Evolutionary conservation across 2,888 invertebrate genomes (phyloP), one percentile per base, ranked within the genome.

Genomic region (Acrobasis consociella): DNA sequence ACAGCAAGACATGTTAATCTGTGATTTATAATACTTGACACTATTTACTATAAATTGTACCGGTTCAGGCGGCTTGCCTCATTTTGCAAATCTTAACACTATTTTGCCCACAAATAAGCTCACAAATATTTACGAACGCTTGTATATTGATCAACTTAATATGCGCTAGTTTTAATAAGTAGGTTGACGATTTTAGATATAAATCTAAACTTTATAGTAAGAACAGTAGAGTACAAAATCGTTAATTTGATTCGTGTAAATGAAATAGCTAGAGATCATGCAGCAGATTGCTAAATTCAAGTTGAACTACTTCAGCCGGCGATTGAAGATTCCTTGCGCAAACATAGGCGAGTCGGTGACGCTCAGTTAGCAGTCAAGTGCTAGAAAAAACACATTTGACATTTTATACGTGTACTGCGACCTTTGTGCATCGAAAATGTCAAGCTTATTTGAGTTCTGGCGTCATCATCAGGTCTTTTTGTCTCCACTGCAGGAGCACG

Each of bases 341-440:
- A 77, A 70, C 65, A 70, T 50, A 69, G 68, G 69, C 66, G 68
- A 67, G 74, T 68, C 66, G 42, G 53, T 63, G 59, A 53, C 58
- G 58, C 60, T 62, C 59, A 22, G 58, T 67, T 69, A 65, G 63
- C 67, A 65, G 53, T 67, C 17, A 67, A 75, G 73, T 73, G 75
- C 64, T 71, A 76, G 67, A 77, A 78, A 78, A 31, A 78, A 65
- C 65, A 65, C 71, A 67, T 69, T 74, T 78, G 76, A 70, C 76
- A 76, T 78, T 78, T 74, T 22, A 58, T 62, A 62, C 65, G 11
- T 53, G 59, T 64, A 31, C 64, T 64, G 17, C 37, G 75, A 76
- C 77, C 78, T 78, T 77, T 77, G 65, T 58, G 67, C 64, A 60
- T 63, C 61, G 52, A 71, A 31, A 66, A 70, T 67, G 69, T 63